These are phyloP conservation scores for Hyperoplus immaculatus DNA, from an alignment of 2,797 vertebrate species.

Conservation along the genomic window DNA sequence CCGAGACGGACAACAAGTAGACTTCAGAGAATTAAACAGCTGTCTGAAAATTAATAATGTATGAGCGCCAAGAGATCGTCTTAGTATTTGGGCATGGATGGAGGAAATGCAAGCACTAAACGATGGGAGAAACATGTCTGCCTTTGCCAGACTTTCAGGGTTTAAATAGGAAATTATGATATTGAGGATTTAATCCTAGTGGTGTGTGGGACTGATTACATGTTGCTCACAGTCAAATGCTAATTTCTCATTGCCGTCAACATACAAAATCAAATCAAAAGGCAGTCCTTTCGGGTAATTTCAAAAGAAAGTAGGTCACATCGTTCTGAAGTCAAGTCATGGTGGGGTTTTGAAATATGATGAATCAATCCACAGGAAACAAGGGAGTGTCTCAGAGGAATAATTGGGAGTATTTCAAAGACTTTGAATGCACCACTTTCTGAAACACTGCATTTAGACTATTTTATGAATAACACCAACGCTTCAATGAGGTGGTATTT, in stretches of 20 bases:
- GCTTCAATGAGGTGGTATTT: slow-evolving; percentile 18
- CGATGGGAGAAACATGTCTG: slow-evolving; percentile 37
- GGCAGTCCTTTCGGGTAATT: slow-evolving; percentile 17
- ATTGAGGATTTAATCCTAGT: slow-evolving; percentile 34
- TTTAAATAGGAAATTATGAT: slow-evolving; percentile 43
- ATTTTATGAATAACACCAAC: slow-evolving; percentile 31
- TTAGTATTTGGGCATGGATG: slow-evolving; percentile 38
- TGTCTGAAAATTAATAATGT: slow-evolving; percentile 59
- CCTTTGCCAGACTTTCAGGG: slow-evolving; percentile 39
- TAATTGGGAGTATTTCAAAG: slow-evolving; percentile 49
- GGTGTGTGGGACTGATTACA: neutral
- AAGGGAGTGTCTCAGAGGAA: slow-evolving; percentile 29
- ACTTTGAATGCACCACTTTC: slow-evolving; percentile 42
- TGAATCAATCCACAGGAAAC: slow-evolving; percentile 48
- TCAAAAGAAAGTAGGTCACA: slow-evolving; percentile 38
- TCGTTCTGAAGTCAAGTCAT: slow-evolving; percentile 28
- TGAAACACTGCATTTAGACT: slow-evolving; percentile 30
- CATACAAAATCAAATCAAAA: slow-evolving; percentile 25
- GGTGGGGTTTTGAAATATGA: slow-evolving; percentile 39
- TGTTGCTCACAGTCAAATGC: slow-evolving; percentile 3
- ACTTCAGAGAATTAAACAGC: slow-evolving; percentile 63
- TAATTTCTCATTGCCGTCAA: slow-evolving; percentile 12
- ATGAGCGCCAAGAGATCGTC: slow-evolving; percentile 37
- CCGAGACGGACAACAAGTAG: slow-evolving; percentile 58
- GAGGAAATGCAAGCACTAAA: slow-evolving; percentile 39